Evolutionary conservation across 2,888 invertebrate genomes (phyloP), one percentile per base, ranked within the genome.

Genomic region (Blera fallax): DNA sequence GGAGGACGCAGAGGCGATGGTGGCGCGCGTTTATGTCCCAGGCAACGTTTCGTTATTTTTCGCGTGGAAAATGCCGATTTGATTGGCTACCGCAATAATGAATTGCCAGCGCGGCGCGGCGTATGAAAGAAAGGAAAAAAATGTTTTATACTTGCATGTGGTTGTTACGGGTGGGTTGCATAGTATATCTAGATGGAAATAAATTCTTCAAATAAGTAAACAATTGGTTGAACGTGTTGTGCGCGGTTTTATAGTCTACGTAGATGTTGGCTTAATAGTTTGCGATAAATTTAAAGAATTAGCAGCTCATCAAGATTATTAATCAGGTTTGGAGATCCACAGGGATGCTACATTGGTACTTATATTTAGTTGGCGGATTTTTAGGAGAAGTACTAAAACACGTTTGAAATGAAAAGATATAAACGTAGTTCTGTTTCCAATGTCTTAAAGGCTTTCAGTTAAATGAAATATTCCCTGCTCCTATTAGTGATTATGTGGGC

Each of bases 51-150:
- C 43, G 73, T 80, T 82, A 50, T 60, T 72, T 81, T 81, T 85
- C 72, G 80, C 76, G 76, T 85, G 76, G 85, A 81, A 81, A 85
- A 85, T 85, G 81, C 81, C 76, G 65, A 85, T 85, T 85, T 85
- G 85, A 85, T 85, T 81, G 85, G 85, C 85, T 85, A 81, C 81
- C 67, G 81, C 60, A 77, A 81, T 81, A 85, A 85, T 81, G 85
- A 85, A 81, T 85, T 76, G 72, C 72, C 58, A 83, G 65, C 48
- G 78, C 78, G 81, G 77, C 77, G 6, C n/a, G n/a, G n/a, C n/a
- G 52, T 67, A 77, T 72, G 72, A 85, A 70, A 58, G n/a, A n/a
- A n/a, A n/a, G n/a, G n/a, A n/a, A n/a, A n/a, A n/a, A n/a, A n/a
- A n/a, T 62, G n/a, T 40, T 76, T 64, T 60, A 52, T 60, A 32